Conservation (phyloP, 2,113 vertebrate genomes). For the Chaetodon trifascialis region DNA sequence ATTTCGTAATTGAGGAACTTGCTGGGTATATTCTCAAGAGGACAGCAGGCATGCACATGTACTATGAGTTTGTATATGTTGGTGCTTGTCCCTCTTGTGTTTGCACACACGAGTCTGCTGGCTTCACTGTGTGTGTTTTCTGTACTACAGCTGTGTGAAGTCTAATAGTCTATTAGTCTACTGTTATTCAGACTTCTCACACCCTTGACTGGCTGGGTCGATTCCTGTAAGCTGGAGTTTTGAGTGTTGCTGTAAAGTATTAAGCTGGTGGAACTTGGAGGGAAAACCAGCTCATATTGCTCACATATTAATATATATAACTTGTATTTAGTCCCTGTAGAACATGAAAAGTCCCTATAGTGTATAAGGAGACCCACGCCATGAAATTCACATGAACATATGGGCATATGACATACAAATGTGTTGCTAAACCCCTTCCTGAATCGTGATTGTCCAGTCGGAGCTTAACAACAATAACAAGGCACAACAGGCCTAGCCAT, state of each 20-base stretch:
- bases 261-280: neutral
- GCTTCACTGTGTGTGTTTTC: constrained; percentile 30
- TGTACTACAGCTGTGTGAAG: constrained; percentile 21
- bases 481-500: no score
- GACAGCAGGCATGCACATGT: constrained; percentile 28
- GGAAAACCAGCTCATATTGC: neutral
- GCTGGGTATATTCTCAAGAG: neutral
- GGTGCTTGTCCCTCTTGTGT: constrained; percentile 38
- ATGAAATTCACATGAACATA: neutral
- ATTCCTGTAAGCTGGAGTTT: neutral
- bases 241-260: neutral
- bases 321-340: neutral
- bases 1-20: constrained; percentile 66
- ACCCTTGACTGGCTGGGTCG: constrained; percentile 16
- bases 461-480: no score
- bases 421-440: no score
- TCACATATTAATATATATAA: neutral
- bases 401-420: neutral
- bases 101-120: constrained; percentile 46
- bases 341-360: neutral
- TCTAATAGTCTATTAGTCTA: no score
- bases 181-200: neutral
- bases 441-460: no score
- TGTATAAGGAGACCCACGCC: neutral
- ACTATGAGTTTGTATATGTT: constrained; percentile 35